A percentile compares a stretch with the other conserved stretches of the same genome.
phyloP scores from a whole-genome alignment of 2,797 vertebrate genomes.

The Eidolon dupreanum region DNA sequence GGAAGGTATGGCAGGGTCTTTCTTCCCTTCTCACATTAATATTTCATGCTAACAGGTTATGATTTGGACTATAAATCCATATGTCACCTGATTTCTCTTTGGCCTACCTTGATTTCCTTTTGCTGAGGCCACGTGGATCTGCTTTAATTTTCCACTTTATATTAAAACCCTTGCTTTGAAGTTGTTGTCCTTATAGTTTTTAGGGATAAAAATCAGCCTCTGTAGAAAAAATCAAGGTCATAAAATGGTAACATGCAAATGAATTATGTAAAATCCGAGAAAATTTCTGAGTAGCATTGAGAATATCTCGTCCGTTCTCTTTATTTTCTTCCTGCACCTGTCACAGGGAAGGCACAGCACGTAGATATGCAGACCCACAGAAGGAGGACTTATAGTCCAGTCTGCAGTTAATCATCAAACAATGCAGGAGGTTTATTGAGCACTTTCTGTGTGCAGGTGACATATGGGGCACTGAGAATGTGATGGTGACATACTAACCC shows the following conservation, averaged over 20 bases:
- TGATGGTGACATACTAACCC: rapidly evolving
- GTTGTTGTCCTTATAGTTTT: background rate
- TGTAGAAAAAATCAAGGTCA: constrained; percentile 1
- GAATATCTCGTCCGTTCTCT: background rate
- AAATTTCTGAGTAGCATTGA: background rate
- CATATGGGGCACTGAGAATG: too few species aligned
- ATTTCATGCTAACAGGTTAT: background rate
- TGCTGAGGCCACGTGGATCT: background rate
- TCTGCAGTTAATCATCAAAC: background rate
- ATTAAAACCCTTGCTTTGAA: background rate
- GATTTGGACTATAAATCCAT: background rate
- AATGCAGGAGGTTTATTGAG: background rate
- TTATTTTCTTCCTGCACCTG: background rate
- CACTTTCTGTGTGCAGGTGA: background rate
- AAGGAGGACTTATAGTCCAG: too few species aligned
- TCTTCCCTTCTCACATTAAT: background rate
- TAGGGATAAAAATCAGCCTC: background rate
- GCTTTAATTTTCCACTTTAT: constrained; percentile 12
- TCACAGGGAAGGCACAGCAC: background rate
- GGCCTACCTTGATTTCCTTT: background rate
- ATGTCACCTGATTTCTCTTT: background rate
- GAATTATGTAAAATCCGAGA: background rate
- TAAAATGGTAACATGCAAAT: background rate
- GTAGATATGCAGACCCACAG: too few species aligned
- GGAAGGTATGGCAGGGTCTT: background rate